These are phyloP conservation scores for Thamnophis elegans DNA, from an alignment of 2,797 vertebrate species.

Conservation along the genomic window DNA sequence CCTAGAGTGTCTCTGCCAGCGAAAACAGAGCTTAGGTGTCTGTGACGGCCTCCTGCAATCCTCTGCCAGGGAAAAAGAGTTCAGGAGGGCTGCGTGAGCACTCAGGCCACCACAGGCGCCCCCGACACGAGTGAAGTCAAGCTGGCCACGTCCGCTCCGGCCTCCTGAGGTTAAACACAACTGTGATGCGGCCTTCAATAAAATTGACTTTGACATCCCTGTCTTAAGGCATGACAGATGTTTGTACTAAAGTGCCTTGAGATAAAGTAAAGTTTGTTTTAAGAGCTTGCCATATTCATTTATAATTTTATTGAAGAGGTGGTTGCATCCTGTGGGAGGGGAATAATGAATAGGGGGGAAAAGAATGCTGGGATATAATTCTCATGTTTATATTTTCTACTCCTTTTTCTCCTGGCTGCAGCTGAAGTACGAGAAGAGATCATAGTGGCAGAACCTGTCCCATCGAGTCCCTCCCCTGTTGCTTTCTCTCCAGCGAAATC, in stretches of 20 bases:
- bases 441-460: slow-evolving; percentile 80
- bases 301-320: not conserved
- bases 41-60: too few species aligned
- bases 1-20: too few species aligned
- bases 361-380: not conserved
- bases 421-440: slow-evolving; percentile 86
- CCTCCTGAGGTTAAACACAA: too few species aligned
- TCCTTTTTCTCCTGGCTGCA: slow-evolving; percentile 50
- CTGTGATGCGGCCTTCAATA: too few species aligned
- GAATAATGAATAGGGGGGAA: not conserved
- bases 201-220: too few species aligned
- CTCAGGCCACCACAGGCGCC: too few species aligned
- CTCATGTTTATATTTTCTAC: not conserved
- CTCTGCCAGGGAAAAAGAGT: too few species aligned
- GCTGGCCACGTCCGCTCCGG: too few species aligned
- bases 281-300: not conserved
- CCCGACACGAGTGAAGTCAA: too few species aligned
- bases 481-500: slow-evolving; percentile 91
- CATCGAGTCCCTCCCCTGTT: slow-evolving; percentile 83
- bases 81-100: too few species aligned
- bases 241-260: not conserved
- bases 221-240: not conserved
- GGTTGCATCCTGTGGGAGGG: not conserved
- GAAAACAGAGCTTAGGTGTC: too few species aligned
- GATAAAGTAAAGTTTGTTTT: not conserved